Evolutionary conservation across 2,797 vertebrate genomes (phyloP).

Genomic region (Hydrolagus colliei): DNA sequence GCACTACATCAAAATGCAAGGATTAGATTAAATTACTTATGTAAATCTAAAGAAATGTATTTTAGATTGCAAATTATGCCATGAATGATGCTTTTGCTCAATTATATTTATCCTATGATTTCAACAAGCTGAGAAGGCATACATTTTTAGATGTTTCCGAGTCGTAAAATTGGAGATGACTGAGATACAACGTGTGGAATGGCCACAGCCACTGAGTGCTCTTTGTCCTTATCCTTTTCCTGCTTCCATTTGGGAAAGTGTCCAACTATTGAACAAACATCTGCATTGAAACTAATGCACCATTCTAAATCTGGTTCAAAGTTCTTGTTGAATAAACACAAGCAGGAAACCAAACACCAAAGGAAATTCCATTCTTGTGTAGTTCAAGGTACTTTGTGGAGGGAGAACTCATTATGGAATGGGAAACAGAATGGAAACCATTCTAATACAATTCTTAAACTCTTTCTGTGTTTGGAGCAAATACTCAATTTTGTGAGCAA

Average conservation of each 20-base stretch:
- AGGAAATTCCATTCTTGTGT: constrained; percentile 24
- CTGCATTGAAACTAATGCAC: constrained; percentile 16
- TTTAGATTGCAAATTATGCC: too few relatives aligned
- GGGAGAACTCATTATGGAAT: constrained; percentile 1
- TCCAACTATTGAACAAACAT: background rate
- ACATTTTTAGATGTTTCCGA: background rate
- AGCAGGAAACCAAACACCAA: constrained; percentile 23
- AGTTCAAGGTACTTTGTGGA: constrained; percentile 26
- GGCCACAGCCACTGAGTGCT: background rate
- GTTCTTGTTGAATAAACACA: constrained; percentile 26
- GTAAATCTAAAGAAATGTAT: too few relatives aligned
- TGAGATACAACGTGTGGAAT: background rate
- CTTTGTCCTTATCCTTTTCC: constrained; percentile 18
- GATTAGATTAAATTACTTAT: too few relatives aligned
- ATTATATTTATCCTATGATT: background rate
- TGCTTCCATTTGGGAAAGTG: constrained; percentile 13
- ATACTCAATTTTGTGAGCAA: too few relatives aligned
- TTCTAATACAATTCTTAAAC: too few relatives aligned
- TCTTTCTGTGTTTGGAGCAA: too few relatives aligned
- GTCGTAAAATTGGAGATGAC: background rate
- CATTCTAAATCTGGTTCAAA: constrained; percentile 20
- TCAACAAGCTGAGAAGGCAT: background rate
- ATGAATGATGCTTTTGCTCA: background rate
- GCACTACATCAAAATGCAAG: too few relatives aligned
- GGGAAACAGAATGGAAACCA: too few relatives aligned